phyloP scores from a whole-genome alignment of 2,888 invertebrate genomes.

The Hololepta plana region DNA sequence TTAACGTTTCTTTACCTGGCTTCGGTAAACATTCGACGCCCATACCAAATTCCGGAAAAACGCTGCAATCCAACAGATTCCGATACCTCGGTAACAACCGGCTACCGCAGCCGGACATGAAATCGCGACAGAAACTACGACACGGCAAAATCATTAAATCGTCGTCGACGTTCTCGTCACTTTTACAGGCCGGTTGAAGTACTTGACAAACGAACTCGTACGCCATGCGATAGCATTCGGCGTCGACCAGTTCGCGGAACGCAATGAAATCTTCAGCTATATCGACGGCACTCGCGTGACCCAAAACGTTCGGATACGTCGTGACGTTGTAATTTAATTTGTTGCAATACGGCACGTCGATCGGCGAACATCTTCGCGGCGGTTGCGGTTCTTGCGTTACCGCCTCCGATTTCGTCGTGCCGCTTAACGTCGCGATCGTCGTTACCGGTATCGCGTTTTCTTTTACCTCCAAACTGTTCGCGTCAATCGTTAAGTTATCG shows the following conservation, averaged over 20 bases:
- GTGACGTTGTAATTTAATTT: conserved; percentile 61
- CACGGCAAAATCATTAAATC: conserved; percentile 52
- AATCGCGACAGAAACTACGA: conserved; percentile 67
- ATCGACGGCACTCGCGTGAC: conserved; percentile 41
- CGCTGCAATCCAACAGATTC: conserved; percentile 55
- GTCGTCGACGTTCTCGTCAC: conserved; percentile 21
- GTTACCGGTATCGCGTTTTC: conserved; percentile 26
- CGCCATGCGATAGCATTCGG: conserved; percentile 66
- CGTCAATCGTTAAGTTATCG: conserved; percentile 44
- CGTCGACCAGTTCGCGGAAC: conserved; percentile 74
- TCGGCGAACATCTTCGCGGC: conserved; percentile 45
- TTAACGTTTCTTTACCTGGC: conserved; percentile 37
- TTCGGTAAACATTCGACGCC: conserved; percentile 56
- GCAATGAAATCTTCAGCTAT: conserved; percentile 60
- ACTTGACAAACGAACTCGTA: conserved; percentile 80
- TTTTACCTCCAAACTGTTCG: conserved; percentile 45
- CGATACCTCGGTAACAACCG: conserved; percentile 53
- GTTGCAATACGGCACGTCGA: conserved; percentile 51
- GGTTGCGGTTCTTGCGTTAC: conserved; percentile 38
- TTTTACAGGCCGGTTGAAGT: conserved; percentile 59
- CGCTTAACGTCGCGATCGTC: conserved; percentile 26
- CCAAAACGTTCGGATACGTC: conserved; percentile 66
- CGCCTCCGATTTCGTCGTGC: conserved; percentile 22
- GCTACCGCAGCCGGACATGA: conserved; percentile 66
- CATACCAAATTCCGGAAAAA: conserved; percentile 63